These are phyloP conservation scores for Yponomeuta malinellus DNA, from an alignment of 2,888 invertebrate genomes.

Conservation along the genomic window DNA sequence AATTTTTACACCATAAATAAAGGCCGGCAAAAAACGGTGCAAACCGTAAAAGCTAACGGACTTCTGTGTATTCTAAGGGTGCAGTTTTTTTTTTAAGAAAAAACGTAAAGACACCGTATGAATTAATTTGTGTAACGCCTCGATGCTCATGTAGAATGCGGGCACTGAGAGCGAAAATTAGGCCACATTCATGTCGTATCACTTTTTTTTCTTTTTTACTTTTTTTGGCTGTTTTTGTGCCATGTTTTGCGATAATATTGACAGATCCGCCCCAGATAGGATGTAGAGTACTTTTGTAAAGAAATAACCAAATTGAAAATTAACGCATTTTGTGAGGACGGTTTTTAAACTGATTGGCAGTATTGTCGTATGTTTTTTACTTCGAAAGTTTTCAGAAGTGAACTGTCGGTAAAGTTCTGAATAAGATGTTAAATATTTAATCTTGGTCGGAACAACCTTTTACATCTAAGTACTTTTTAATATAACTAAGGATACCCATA, in stretches of 20 bases:
- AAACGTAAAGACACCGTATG: slow-evolving; percentile 40
- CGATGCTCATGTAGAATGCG: slow-evolving; percentile 67
- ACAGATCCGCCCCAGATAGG: slow-evolving; percentile 53
- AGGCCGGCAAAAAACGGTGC: slow-evolving; percentile 38
- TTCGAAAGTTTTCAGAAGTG: neutral
- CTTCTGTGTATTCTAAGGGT: slow-evolving; percentile 29
- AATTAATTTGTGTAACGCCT: slow-evolving; percentile 72
- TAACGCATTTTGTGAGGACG: slow-evolving; percentile 57
- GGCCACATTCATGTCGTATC: slow-evolving; percentile 56
- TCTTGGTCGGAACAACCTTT: no score
- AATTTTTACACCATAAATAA: slow-evolving; percentile 75
- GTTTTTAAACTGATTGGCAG: slow-evolving; percentile 53
- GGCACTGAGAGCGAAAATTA: slow-evolving; percentile 72
- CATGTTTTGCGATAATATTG: slow-evolving; percentile 73
- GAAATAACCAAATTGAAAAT: slow-evolving; percentile 66
- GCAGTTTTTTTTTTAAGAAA: slow-evolving; percentile 32
- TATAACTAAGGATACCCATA: no score
- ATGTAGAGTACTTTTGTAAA: slow-evolving; percentile 49
- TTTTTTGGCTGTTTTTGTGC: slow-evolving; percentile 31
- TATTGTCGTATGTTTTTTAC: slow-evolving; percentile 56
- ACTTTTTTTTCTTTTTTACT: slow-evolving; percentile 30
- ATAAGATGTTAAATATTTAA: neutral
- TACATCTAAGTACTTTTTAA: no score
- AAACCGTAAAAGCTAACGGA: slow-evolving; percentile 61
- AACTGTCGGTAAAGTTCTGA: neutral